A percentile compares a stretch with the other conserved stretches of the same genome.
These are phyloP conservation scores for Invenusta paracnida DNA, from an alignment of 2,888 invertebrate species.

Conservation along the genomic window DNA sequence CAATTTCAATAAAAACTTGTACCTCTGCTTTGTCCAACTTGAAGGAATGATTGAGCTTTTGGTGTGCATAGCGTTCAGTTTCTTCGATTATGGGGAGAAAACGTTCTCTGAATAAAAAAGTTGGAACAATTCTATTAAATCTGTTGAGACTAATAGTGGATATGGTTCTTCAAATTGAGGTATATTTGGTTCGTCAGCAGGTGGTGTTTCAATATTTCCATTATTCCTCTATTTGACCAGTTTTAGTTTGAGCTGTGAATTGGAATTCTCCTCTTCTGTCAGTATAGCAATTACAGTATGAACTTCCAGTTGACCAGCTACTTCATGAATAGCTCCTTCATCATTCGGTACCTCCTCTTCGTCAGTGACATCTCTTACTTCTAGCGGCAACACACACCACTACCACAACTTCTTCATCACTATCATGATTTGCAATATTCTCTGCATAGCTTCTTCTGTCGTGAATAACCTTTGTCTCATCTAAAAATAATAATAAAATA, in stretches of 20 bases:
- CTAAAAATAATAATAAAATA: no score
- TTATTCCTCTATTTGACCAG: not conserved
- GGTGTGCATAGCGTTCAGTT: slow-evolving; percentile 3
- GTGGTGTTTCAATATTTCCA: not conserved
- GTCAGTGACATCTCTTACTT: slow-evolving; percentile 3
- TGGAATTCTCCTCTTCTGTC: not conserved
- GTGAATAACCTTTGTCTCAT: not conserved
- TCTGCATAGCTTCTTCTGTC: not conserved
- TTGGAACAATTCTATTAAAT: not conserved
- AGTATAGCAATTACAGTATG: not conserved
- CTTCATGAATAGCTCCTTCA: not conserved
- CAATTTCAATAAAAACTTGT: not conserved
- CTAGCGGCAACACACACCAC: not conserved
- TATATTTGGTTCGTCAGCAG: slow-evolving; percentile 7
- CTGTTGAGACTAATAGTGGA: not conserved
- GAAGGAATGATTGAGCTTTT: slow-evolving; percentile 14
- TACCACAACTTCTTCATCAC: not conserved
- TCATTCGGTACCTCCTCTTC: slow-evolving; percentile 17
- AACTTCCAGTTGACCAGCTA: slow-evolving; percentile 12
- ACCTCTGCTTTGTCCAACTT: slow-evolving; percentile 20
- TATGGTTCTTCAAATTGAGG: not conserved
- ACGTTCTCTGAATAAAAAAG: not conserved
- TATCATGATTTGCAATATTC: not conserved
- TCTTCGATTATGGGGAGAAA: not conserved
- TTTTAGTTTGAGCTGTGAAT: not conserved